phyloP scores from a whole-genome alignment of 2,797 vertebrate genomes.

The Notolabrus celidotus region DNA sequence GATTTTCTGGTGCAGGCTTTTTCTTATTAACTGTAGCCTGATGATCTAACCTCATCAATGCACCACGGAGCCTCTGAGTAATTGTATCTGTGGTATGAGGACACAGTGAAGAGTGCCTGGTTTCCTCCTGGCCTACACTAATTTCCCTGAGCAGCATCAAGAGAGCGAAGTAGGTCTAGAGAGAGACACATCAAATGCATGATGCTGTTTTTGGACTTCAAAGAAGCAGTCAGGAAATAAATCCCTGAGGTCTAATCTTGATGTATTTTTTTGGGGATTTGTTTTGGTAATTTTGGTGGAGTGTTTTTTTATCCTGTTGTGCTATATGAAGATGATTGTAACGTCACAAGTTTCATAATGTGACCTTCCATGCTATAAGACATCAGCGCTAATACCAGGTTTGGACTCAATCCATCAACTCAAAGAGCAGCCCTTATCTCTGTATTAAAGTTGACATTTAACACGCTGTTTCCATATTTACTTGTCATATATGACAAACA shows the following conservation, averaged over 20 bases:
- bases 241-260: not conserved
- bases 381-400: constrained; percentile 11
- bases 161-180: not conserved
- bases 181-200: constrained; percentile 15
- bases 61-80: constrained; percentile 31
- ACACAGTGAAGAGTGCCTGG: constrained; percentile 30
- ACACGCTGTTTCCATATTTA: too few species aligned
- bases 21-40: constrained; percentile 48
- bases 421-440: not conserved
- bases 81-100: constrained; percentile 46
- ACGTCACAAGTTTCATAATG: not conserved
- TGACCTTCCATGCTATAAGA: constrained; percentile 12
- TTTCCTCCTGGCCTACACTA: constrained; percentile 24
- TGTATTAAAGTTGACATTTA: not conserved
- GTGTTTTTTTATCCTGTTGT: not conserved
- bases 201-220: not conserved
- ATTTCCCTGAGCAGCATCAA: constrained; percentile 34
- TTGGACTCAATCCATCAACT: constrained; percentile 4
- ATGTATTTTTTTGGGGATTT: constrained; percentile 5
- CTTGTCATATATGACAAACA: too few species aligned
- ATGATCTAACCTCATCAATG: constrained; percentile 42
- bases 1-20: constrained; percentile 37
- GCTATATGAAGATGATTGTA: not conserved
- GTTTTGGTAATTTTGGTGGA: not conserved
- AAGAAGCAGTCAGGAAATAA: not conserved